A percentile compares a stretch with the other conserved stretches of the same genome.
These are phyloP conservation scores for Chrysomela aeneicollis DNA, from an alignment of 2,888 invertebrate genomes.

Conservation along the genomic window DNA sequence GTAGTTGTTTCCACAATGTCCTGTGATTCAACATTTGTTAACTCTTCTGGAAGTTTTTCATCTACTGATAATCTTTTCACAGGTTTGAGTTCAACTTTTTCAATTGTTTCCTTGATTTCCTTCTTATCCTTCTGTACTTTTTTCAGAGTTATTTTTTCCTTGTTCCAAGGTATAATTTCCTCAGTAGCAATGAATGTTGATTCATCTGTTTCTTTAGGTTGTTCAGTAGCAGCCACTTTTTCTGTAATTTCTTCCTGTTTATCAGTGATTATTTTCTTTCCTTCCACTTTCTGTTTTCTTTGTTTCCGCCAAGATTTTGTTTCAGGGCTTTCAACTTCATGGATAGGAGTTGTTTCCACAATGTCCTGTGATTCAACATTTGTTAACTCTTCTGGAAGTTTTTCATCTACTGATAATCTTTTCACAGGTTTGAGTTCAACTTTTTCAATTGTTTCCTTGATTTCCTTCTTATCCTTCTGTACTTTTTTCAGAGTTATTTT, in stretches of 20 bases:
- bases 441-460: conserved; percentile 41
- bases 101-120: conserved; percentile 46
- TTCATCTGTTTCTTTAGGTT: conserved; percentile 20
- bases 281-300: background rate
- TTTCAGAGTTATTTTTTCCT: conserved; percentile 67
- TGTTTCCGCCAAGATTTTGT: conserved; percentile 29
- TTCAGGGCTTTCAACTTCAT: conserved; percentile 25
- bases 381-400: conserved; percentile 39
- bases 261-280: background rate
- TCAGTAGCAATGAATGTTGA: conserved; percentile 54
- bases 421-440: conserved; percentile 31
- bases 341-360: conserved; percentile 6
- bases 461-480: conserved; percentile 55
- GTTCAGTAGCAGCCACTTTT: no score
- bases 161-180: conserved; percentile 65
- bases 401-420: background rate
- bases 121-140: conserved; percentile 57
- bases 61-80: conserved; percentile 20
- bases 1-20: background rate
- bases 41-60: background rate
- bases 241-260: no score
- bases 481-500: conserved; percentile 63
- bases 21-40: conserved; percentile 34
- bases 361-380: conserved; percentile 29
- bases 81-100: conserved; percentile 45